Evolutionary conservation across 2,797 vertebrate species (phyloP), one percentile per base, ranked within the genome.

Genomic region (Leucoraja ocellata): DNA sequence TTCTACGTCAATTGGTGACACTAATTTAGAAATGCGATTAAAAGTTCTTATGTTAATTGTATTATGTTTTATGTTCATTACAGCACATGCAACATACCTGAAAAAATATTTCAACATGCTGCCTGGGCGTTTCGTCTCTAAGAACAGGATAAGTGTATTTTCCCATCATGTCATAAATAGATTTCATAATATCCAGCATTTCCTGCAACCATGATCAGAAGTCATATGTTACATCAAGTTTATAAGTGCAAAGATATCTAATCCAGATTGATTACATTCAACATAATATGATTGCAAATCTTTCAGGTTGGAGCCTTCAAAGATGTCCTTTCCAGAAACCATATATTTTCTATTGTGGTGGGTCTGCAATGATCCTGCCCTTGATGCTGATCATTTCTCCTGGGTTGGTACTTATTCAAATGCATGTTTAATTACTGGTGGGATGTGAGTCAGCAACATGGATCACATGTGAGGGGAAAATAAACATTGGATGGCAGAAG

Each of bases 131-230:
- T 94, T 99, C 99, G 94, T 99, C 99, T 95, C 97, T 99, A 93
- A 99, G 97, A 95, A 98, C 94, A 3, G 99, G 99, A 78, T 99
- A 99, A 68, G 99, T 99, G 94, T 98, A 99, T 95, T 99, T 99
- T 0, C 99, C 99, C 99, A 99, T 99, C 99, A 99, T 99, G 95
- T 99, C 98, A 0, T 99, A 99, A 95, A 99, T 99, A 94, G 99
- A 98, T 96, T 99, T 99, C 98, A 99, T 99, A 94, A 99, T 99
- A 95, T 99, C 98, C 25, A 99, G 96, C 99, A 99, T 99, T 96
- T 99, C 99, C 99, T 99, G 93, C 73, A 93, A 93, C 93, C 46
- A 93, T 93, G 25, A 76, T 92, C 5, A 18, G 25, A 92, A 92
- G 23, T 36, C 4, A 92, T 92, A 54, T 76, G 54, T 74, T 76